phyloP scores from a whole-genome alignment of 2,888 invertebrate species.

The Rhagophthalmus giganteus region DNA sequence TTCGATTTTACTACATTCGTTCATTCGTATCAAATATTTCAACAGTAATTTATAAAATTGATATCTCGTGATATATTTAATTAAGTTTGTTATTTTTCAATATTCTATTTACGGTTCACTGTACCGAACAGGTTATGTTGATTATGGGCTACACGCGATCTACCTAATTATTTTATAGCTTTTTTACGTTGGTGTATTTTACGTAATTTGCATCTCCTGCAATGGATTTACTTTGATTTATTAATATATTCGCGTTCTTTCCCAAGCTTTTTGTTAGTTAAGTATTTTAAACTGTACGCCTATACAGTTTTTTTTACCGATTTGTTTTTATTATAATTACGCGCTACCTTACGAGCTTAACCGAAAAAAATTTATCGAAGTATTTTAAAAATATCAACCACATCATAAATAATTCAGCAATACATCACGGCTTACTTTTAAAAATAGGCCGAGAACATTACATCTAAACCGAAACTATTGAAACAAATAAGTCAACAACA shows the following conservation, averaged over 20 bases:
- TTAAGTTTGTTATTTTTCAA: conserved; percentile 9
- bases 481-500: no score
- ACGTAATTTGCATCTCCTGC: conserved; percentile 4
- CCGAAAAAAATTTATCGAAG: no score
- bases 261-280: not conserved
- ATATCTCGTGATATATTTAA: conserved; percentile 1
- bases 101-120: conserved; percentile 11
- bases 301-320: not conserved
- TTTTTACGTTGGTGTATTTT: conserved; percentile 5
- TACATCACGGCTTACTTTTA: no score
- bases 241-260: not conserved
- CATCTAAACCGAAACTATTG: no score
- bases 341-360: no score
- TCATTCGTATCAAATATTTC: no score
- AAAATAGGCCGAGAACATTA: no score
- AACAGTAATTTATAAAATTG: not conserved
- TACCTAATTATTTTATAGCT: conserved; percentile 7
- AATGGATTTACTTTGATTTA: not conserved
- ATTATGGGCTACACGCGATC: conserved; percentile 13
- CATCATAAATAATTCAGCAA: no score
- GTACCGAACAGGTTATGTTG: conserved; percentile 10
- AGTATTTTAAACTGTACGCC: not conserved
- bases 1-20: no score
- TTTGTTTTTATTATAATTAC: not conserved
- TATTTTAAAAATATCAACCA: no score